These are phyloP conservation scores for Lethrus apterus DNA, from an alignment of 1,140 invertebrate species.

Conservation along the genomic window DNA sequence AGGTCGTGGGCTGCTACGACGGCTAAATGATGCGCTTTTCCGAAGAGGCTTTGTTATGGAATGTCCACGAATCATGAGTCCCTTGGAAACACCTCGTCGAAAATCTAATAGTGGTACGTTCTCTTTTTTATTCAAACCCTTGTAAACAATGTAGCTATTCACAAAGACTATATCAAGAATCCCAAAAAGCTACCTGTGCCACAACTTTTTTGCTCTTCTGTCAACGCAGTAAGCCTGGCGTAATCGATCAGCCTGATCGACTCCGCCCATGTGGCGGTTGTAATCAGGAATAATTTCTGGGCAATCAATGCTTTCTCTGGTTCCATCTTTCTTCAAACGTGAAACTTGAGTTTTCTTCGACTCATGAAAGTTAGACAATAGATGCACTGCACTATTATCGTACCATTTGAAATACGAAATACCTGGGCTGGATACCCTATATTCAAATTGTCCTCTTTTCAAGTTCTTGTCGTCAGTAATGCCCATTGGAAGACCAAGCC, in stretches of 20 bases:
- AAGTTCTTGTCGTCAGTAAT: not conserved
- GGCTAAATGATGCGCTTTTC: not conserved
- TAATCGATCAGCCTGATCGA: not conserved
- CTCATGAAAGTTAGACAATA: conserved; percentile 11
- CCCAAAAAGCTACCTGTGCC: conserved; percentile 10
- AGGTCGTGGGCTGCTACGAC: too few relatives aligned
- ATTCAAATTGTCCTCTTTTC: not conserved
- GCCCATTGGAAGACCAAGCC: conserved; percentile 3
- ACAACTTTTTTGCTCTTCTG: conserved; percentile 3
- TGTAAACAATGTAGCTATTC: conserved; percentile 7
- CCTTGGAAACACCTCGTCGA: not conserved
- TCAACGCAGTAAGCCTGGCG: conserved; percentile 5
- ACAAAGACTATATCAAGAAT: conserved; percentile 9
- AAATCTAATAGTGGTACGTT: conserved; percentile 5
- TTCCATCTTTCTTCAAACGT: conserved; percentile 4
- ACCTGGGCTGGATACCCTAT: not conserved
- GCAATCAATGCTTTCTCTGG: not conserved
- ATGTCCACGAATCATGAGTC: not conserved
- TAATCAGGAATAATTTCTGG: conserved; percentile 1
- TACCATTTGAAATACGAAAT: conserved; percentile 14
- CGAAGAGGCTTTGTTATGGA: not conserved
- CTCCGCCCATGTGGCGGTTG: not conserved
- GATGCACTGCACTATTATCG: conserved; percentile 3
- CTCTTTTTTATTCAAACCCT: not conserved
- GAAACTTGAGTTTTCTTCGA: not conserved